phyloP scores from a whole-genome alignment of 2,888 invertebrate species.

The Amphipyra tragopoginis region DNA sequence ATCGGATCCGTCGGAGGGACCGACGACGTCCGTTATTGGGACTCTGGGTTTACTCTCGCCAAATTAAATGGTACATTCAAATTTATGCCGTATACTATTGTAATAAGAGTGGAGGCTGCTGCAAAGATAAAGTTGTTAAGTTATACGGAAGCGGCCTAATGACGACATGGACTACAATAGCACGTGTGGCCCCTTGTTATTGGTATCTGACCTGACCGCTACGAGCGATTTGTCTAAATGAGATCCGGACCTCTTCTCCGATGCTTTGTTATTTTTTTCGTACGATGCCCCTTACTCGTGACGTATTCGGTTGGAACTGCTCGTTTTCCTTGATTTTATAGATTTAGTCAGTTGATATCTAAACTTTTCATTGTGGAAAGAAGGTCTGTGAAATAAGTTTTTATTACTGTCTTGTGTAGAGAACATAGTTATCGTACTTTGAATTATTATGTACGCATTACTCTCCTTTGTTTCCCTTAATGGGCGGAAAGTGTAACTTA shows the following conservation, averaged over 20 bases:
- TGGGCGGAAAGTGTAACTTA: conserved; percentile 18
- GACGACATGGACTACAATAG: conserved; percentile 87
- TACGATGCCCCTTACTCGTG: conserved; percentile 60
- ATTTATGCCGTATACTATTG: conserved; percentile 66
- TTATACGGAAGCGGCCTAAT: conserved; percentile 86
- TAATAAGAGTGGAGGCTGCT: conserved; percentile 55
- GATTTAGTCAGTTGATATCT: conserved; percentile 37
- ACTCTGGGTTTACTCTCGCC: conserved; percentile 69
- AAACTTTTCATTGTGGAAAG: conserved; percentile 33
- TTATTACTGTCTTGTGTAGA: conserved; percentile 4
- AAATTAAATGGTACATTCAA: conserved; percentile 52
- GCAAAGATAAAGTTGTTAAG: conserved; percentile 65
- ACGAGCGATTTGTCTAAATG: conserved; percentile 89
- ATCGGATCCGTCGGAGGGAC: conserved; percentile 69
- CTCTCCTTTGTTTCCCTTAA: conserved; percentile 29
- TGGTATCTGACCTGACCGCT: conserved; percentile 89
- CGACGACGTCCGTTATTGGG: conserved; percentile 78
- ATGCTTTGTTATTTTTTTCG: conserved; percentile 81
- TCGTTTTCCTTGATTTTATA: conserved; percentile 48
- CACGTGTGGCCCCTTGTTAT: conserved; percentile 87
- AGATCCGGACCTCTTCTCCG: conserved; percentile 84
- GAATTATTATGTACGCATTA: conserved; percentile 15
- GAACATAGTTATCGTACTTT: conserved; percentile 25
- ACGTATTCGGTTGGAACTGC: conserved; percentile 60
- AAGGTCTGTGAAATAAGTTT: conserved; percentile 13